These are phyloP conservation scores for Crenuchus spilurus DNA, from an alignment of 2,797 vertebrate species.

Conservation along the genomic window DNA sequence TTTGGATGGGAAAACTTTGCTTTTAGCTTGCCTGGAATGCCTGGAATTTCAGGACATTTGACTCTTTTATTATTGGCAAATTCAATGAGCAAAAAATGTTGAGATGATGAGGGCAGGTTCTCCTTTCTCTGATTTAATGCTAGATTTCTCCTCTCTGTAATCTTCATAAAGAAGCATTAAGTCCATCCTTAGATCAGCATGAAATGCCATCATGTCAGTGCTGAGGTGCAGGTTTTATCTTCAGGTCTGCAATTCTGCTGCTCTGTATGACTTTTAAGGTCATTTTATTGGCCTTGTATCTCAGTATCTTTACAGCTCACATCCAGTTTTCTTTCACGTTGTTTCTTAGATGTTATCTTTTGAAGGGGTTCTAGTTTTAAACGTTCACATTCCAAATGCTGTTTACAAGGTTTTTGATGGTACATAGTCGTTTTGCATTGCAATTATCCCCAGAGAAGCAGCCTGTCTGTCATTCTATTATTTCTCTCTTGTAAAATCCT, in stretches of 20 bases:
- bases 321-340: conserved; percentile 17
- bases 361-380: neutral
- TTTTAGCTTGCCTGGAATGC: conserved; percentile 39
- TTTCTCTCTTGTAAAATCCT: neutral
- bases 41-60: conserved; percentile 45
- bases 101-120: neutral
- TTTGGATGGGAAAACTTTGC: neutral
- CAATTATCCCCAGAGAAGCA: neutral
- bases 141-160: neutral
- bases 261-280: conserved; percentile 31
- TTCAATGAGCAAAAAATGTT: conserved; percentile 16
- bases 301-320: conserved; percentile 8
- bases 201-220: neutral
- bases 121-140: neutral
- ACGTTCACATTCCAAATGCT: neutral
- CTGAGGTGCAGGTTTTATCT: conserved; percentile 28
- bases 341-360: conserved; percentile 16
- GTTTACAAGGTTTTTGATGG: conserved; percentile 16
- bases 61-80: conserved; percentile 31
- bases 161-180: neutral
- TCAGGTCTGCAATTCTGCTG: neutral
- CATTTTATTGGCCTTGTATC: conserved; percentile 18
- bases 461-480: conserved; percentile 1
- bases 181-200: neutral
- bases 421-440: conserved; percentile 1